Conservation (phyloP, 53 echinoderm and acorn worm species). For the Astropecten irregularis region DNA sequence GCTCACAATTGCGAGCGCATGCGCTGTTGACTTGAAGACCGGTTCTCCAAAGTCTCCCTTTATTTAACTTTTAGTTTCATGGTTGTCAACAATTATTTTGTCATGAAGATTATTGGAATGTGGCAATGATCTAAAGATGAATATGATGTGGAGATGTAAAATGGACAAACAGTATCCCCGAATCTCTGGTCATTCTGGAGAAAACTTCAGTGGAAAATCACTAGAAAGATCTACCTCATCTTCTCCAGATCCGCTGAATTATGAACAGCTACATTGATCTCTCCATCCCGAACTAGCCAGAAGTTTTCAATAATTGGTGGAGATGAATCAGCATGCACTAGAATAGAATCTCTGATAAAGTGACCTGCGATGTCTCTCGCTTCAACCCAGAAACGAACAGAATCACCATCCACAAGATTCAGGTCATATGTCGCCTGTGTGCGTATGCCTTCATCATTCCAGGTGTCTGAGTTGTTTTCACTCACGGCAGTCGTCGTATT, state of each 20-base stretch:
- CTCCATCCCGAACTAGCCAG: slow-evolving; percentile 47
- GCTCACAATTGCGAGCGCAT: too few relatives aligned
- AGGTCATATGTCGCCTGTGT: slow-evolving; percentile 43
- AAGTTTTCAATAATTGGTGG: slow-evolving; percentile 51
- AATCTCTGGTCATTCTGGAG: too few relatives aligned
- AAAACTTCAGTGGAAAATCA: too few relatives aligned
- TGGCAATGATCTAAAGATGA: too few relatives aligned
- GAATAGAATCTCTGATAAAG: slow-evolving; percentile 17
- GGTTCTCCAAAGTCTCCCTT: too few relatives aligned
- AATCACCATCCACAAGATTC: slow-evolving; percentile 44
- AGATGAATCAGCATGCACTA: slow-evolving; percentile 55
- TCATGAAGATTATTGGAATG: too few relatives aligned
- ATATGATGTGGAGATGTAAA: too few relatives aligned
- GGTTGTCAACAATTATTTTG: too few relatives aligned
- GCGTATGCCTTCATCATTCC: slow-evolving; percentile 33
- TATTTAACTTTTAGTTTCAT: too few relatives aligned
- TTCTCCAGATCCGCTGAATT: slow-evolving; percentile 36
- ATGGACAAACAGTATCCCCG: too few relatives aligned
- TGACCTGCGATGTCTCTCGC: slow-evolving; percentile 50
- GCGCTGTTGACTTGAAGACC: too few relatives aligned
- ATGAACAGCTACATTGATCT: slow-evolving; percentile 46
- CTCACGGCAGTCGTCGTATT: background rate
- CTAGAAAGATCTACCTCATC: slow-evolving; percentile 53
- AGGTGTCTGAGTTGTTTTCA: background rate
- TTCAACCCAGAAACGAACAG: slow-evolving; percentile 55